Evolutionary conservation across 2,797 vertebrate species (phyloP).

Genomic region (Gallirallus australis): DNA sequence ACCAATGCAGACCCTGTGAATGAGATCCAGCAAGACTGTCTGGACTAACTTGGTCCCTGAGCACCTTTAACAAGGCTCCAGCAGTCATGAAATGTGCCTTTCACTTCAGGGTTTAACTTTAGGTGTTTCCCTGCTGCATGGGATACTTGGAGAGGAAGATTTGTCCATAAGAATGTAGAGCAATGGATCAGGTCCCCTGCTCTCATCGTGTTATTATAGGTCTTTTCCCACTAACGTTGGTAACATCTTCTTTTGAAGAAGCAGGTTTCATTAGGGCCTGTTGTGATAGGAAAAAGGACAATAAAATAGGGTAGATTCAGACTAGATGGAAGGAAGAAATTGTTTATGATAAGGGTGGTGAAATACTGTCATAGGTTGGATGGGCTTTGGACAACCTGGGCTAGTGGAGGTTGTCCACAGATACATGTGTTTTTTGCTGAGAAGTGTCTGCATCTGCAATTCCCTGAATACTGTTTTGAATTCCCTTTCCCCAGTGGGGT

Average conservation of each 20-base stretch:
- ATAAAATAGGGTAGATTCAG: neutral
- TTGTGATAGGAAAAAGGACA: neutral
- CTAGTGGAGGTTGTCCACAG: neutral
- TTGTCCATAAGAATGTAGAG: neutral
- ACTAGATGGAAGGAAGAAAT: neutral
- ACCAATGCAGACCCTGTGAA: neutral
- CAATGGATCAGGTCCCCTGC: neutral
- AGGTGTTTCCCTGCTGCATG: neutral
- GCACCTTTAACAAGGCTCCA: neutral
- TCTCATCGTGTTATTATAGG: neutral
- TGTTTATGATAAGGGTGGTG: no score
- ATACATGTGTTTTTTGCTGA: neutral
- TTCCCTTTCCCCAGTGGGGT: neutral
- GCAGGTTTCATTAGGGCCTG: neutral
- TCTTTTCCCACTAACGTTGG: neutral
- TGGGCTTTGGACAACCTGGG: neutral
- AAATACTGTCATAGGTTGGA: neutral
- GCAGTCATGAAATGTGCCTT: neutral
- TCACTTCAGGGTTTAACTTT: neutral
- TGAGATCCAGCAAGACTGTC: neutral
- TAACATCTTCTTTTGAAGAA: neutral
- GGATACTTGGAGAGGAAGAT: neutral
- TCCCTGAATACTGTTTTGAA: neutral
- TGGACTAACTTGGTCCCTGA: neutral
- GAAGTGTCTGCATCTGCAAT: neutral